A percentile compares a stretch with the other conserved stretches of the same genome.
phyloP scores from a whole-genome alignment of 2,113 vertebrate genomes.

The Brachyistius frenatus region DNA sequence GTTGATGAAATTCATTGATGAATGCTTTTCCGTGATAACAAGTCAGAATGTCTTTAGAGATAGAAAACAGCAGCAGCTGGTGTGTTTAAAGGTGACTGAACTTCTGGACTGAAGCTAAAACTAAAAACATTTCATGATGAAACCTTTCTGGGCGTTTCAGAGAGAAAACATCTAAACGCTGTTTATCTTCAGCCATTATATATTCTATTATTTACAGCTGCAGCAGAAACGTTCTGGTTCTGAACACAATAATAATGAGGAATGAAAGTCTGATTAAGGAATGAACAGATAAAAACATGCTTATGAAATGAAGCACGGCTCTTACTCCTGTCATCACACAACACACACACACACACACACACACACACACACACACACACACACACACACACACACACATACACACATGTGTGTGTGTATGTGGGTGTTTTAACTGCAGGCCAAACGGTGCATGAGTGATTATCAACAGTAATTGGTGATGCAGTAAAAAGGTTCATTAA shows the following conservation, averaged over 20 bases:
- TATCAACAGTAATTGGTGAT: slow-evolving; percentile 50
- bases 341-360: background rate
- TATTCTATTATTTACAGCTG: background rate
- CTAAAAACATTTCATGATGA: background rate
- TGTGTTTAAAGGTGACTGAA: too few relatives aligned
- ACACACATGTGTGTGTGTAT: slow-evolving; percentile 21
- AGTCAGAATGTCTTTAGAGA: too few relatives aligned
- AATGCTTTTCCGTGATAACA: too few relatives aligned
- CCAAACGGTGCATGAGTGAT: slow-evolving; percentile 51
- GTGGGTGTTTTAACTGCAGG: slow-evolving; percentile 48
- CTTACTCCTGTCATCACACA: slow-evolving; percentile 13
- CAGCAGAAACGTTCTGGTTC: background rate
- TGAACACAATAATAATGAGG: slow-evolving; percentile 36
- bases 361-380: slow-evolving; percentile 44
- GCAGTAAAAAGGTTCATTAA: slow-evolving; percentile 75
- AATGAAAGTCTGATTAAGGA: slow-evolving; percentile 56
- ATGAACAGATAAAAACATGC: slow-evolving; percentile 32
- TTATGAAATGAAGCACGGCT: slow-evolving; percentile 21
- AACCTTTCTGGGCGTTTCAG: background rate
- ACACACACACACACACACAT: slow-evolving; percentile 33
- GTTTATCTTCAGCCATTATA: background rate
- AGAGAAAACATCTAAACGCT: background rate
- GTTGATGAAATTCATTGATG: too few relatives aligned
- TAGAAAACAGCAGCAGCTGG: too few relatives aligned
- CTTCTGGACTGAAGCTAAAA: too few relatives aligned